phyloP scores from a whole-genome alignment of 2,113 vertebrate species.

The Anoura caudifer region DNA sequence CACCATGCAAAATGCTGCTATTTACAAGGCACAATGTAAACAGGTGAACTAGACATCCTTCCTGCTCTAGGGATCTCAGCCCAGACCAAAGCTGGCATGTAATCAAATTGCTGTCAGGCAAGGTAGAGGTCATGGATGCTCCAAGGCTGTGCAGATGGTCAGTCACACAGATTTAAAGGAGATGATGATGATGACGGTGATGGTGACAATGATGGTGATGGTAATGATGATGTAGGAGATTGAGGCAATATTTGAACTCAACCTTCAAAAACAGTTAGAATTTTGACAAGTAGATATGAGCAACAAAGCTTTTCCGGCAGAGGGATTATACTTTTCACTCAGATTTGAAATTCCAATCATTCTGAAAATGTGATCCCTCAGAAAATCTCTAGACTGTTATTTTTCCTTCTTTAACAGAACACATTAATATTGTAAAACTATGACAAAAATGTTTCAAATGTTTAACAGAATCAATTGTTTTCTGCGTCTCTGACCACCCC shows the following conservation, averaged over 20 bases:
- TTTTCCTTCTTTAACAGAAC: not conserved
- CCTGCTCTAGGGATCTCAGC: not conserved
- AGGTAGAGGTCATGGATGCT: not conserved
- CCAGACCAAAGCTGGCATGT: not conserved
- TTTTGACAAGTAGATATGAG: not conserved
- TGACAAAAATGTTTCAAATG: constrained; percentile 58
- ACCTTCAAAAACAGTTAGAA: not conserved
- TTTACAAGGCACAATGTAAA: not conserved
- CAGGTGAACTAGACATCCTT: not conserved
- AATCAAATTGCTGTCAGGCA: not conserved
- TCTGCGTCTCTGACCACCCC: not conserved
- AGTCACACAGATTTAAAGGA: not conserved
- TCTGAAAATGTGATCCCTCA: constrained; percentile 42
- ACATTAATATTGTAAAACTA: constrained; percentile 48
- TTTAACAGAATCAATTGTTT: constrained; percentile 57
- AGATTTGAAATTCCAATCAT: constrained; percentile 50
- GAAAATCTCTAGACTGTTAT: not conserved
- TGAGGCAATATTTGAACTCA: not conserved
- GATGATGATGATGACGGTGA: not conserved
- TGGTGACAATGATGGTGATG: not conserved
- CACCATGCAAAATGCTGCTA: not conserved
- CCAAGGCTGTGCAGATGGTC: not conserved
- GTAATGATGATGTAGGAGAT: not conserved
- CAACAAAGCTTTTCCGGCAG: not conserved
- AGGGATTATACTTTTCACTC: not conserved